phyloP scores from a whole-genome alignment of 2,888 invertebrate genomes.

The Ryuthela nishihirai region DNA sequence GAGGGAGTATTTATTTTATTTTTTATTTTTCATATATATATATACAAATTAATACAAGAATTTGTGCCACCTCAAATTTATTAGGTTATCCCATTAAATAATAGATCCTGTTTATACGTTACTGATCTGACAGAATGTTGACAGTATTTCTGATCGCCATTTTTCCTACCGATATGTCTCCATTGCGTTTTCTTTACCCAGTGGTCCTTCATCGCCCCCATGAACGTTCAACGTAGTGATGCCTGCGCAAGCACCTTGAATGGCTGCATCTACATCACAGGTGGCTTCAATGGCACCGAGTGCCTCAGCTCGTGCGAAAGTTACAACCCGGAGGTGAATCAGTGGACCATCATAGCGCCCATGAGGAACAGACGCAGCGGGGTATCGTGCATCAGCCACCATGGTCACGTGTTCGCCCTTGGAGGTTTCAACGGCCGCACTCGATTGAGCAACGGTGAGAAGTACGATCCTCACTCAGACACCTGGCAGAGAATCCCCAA shows the following conservation, averaged over 20 bases:
- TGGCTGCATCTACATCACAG: conserved; percentile 65
- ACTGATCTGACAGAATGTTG: no score
- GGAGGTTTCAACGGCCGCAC: conserved; percentile 76
- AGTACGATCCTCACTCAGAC: conserved; percentile 37
- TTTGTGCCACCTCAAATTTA: no score
- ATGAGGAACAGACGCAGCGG: conserved; percentile 73
- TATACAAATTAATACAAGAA: no score
- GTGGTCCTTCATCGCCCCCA: conserved; percentile 52
- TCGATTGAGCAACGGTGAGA: conserved; percentile 50
- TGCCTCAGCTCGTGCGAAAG: conserved; percentile 71
- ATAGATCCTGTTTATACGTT: no score
- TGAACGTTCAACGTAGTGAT: conserved; percentile 66
- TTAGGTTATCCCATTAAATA: no score
- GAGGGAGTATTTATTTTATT: no score
- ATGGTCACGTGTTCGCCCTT: conserved; percentile 67
- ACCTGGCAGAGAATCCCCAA: conserved; percentile 66
- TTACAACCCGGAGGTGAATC: conserved; percentile 64
- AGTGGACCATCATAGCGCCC: conserved; percentile 61
- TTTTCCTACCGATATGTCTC: no score
- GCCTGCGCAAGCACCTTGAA: conserved; percentile 68
- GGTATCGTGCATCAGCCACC: conserved; percentile 65
- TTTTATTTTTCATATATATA: no score
- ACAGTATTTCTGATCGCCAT: no score
- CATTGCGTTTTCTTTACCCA: conserved; percentile 19
- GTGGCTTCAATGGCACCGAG: conserved; percentile 75